These are phyloP conservation scores for Porites rus DNA, from an alignment of 92 coral and sea anemone genomes.

Conservation along the genomic window DNA sequence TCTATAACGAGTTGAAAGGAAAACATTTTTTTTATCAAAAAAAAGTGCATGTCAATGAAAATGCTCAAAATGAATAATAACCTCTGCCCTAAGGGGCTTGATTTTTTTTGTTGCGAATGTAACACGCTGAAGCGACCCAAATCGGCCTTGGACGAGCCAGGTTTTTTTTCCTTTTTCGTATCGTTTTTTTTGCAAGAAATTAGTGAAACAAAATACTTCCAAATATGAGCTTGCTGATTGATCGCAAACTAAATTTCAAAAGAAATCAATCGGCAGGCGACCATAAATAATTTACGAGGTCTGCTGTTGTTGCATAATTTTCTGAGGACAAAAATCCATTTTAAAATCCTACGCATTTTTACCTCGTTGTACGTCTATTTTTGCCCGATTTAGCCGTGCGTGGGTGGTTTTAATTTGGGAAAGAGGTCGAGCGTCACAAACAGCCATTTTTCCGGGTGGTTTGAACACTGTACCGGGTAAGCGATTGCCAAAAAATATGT, in stretches of 20 bases:
- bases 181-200: conserved; percentile 5
- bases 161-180: neutral
- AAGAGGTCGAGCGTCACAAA: conserved; percentile 8
- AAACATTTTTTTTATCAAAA: conserved; percentile 44
- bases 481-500: conserved; percentile 23
- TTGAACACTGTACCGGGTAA: conserved; percentile 39
- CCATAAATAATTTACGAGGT: conserved; percentile 45
- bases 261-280: conserved; percentile 54
- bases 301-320: conserved; percentile 48
- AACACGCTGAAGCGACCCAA: neutral
- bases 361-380: conserved; percentile 35
- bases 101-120: neutral
- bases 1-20: conserved; percentile 40
- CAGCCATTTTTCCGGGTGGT: conserved; percentile 52
- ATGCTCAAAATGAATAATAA: conserved; percentile 22
- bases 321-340: conserved; percentile 32
- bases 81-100: conserved; percentile 35
- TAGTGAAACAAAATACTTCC: conserved; percentile 45
- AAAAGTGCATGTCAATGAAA: conserved; percentile 38
- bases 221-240: conserved; percentile 38
- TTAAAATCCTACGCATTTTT: conserved; percentile 36
- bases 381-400: conserved; percentile 42
- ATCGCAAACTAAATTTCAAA: conserved; percentile 43
- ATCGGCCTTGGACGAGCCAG: neutral
- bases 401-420: conserved; percentile 42